A percentile compares a stretch with the other conserved stretches of the same genome.
Evolutionary conservation across 2,888 invertebrate genomes (phyloP).

Genomic region (Mimumesa dahlbomi): DNA sequence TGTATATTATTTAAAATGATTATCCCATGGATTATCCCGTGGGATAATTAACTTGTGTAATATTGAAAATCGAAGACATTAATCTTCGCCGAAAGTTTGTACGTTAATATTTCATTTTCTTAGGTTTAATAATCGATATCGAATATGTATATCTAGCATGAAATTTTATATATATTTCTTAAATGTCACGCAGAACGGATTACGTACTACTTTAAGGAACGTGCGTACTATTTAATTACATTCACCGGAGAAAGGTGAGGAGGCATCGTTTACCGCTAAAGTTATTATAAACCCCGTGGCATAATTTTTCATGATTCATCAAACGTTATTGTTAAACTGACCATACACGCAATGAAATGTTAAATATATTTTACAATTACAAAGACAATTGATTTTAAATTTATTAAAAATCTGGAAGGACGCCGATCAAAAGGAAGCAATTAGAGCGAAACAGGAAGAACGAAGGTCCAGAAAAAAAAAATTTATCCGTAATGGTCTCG

Average conservation of each 20-base stretch:
- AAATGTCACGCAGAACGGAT: conserved; percentile 33
- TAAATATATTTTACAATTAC: no score
- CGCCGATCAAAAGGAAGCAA: conserved; percentile 41
- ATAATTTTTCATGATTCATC: conserved; percentile 13
- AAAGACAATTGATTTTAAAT: no score
- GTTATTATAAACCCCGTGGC: not conserved
- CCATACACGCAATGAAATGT: no score
- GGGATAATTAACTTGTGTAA: no score
- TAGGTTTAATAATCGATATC: not conserved
- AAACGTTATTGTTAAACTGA: not conserved
- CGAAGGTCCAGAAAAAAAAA: conserved; percentile 38
- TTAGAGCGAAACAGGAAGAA: conserved; percentile 45
- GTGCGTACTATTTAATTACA: conserved; percentile 38
- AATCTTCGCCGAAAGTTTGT: no score
- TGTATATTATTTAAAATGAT: no score
- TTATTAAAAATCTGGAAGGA: not conserved
- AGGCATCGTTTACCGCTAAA: conserved; percentile 24
- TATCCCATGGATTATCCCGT: no score
- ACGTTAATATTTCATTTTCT: no score
- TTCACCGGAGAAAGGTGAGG: conserved; percentile 34
- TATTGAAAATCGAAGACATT: no score
- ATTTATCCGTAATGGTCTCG: conserved; percentile 42
- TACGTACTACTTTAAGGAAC: conserved; percentile 41
- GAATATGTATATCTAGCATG: not conserved
- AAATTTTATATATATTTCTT: conserved; percentile 21